phyloP scores from a whole-genome alignment of 1,140 invertebrate species.

The Frieseomelitta varia region DNA sequence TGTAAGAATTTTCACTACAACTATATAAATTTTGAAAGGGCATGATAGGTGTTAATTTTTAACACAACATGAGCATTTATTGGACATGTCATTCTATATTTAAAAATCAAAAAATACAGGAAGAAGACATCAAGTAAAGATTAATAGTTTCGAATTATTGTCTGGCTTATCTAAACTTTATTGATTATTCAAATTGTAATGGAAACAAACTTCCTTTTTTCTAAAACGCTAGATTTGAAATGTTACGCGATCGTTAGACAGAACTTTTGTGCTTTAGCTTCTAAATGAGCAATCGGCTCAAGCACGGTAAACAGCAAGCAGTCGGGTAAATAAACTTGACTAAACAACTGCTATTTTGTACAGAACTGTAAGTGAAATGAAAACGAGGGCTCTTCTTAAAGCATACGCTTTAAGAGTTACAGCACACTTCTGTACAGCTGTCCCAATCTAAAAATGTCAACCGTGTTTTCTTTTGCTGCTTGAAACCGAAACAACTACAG shows the following conservation, averaged over 20 bases:
- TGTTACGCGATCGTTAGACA: not conserved
- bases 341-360: not conserved
- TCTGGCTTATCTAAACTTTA: no score
- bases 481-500: not conserved
- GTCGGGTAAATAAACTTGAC: not conserved
- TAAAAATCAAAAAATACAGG: no score
- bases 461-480: no score
- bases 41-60: no score
- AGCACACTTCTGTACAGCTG: not conserved
- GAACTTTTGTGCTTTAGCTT: not conserved
- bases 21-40: no score
- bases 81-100: no score
- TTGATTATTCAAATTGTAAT: not conserved
- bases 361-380: conserved; percentile 5
- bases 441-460: conserved; percentile 2
- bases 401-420: not conserved
- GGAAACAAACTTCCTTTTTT: not conserved
- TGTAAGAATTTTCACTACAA: no score
- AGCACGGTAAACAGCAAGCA: not conserved
- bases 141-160: not conserved
- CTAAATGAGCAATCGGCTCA: not conserved
- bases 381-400: conserved; percentile 1
- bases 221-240: not conserved
- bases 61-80: no score
- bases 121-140: not conserved